Percentiles rank a stretch among this genome's conserved stretches.
Conservation (phyloP, 1,140 invertebrate genomes). For the Macrobrachium rosenbergii region DNA sequence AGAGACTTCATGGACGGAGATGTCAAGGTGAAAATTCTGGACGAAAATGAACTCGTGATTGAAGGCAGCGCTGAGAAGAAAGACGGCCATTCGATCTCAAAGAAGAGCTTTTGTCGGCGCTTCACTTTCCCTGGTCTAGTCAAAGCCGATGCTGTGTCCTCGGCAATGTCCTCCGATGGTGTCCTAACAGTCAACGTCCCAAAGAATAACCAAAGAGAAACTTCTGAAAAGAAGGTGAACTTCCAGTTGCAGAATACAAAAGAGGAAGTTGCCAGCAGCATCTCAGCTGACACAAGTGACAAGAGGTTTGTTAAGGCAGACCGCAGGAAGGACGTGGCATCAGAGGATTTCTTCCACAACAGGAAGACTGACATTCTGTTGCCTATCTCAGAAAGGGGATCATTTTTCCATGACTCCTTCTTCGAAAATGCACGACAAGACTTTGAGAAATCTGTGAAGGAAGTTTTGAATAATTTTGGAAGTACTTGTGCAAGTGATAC, state of each 20-base stretch:
- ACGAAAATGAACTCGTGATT: slow-evolving; percentile 60
- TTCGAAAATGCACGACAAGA: slow-evolving; percentile 35
- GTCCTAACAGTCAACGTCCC: slow-evolving; percentile 59
- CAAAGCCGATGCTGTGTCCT: slow-evolving; percentile 44
- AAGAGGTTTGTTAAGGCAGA: neutral
- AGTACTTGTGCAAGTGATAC: neutral
- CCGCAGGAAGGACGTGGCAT: slow-evolving; percentile 16
- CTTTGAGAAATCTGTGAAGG: slow-evolving; percentile 33
- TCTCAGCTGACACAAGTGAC: no score
- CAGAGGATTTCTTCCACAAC: no score
- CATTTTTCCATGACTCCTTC: slow-evolving; percentile 50
- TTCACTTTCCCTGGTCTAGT: slow-evolving; percentile 60
- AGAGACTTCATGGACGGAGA: slow-evolving; percentile 56
- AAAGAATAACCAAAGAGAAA: slow-evolving; percentile 37
- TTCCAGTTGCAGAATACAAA: neutral
- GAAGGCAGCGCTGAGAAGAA: slow-evolving; percentile 60
- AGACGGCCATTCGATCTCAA: slow-evolving; percentile 34
- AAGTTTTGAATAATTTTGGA: slow-evolving; percentile 9
- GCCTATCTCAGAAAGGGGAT: slow-evolving; percentile 30
- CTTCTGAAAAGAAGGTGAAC: neutral
- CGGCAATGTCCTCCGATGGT: slow-evolving; percentile 60
- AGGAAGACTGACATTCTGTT: neutral
- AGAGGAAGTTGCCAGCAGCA: no score
- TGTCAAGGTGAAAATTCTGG: slow-evolving; percentile 62
- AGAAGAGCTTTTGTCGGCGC: slow-evolving; percentile 54